Evolutionary conservation across 1,140 invertebrate species (phyloP).

Genomic region (Piezodorus guildinii): DNA sequence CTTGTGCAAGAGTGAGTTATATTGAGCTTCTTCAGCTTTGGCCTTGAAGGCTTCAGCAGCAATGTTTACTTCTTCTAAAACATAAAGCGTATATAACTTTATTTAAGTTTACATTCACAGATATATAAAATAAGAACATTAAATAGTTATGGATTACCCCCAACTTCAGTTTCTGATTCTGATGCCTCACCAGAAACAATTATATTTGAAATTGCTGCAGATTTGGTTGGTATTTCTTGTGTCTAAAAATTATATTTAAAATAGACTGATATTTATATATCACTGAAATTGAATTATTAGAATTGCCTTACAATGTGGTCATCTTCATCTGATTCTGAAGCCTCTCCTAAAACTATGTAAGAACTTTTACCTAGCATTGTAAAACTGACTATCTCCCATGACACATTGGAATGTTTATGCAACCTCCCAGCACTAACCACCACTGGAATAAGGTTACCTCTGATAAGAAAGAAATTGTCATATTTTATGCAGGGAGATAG

Average conservation of each 20-base stretch:
- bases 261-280: too few species aligned
- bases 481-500: too few species aligned
- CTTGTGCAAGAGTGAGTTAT: conserved; percentile 1
- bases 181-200: conserved; percentile 1
- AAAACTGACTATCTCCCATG: too few species aligned
- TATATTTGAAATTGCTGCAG: background rate
- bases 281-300: too few species aligned
- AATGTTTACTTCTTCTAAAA: background rate
- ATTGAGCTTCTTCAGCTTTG: conserved; percentile 5
- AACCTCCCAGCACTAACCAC: too few species aligned
- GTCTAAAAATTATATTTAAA: too few species aligned
- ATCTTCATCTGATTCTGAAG: conserved; percentile 10
- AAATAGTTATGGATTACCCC: background rate
- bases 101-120: background rate
- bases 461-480: too few species aligned
- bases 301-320: background rate
- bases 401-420: too few species aligned
- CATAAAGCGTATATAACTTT: background rate
- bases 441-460: too few species aligned
- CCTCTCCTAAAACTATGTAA: background rate
- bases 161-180: background rate
- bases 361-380: background rate
- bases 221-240: too few species aligned
- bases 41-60: background rate
- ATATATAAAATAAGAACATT: background rate